A percentile compares a stretch with the other conserved stretches of the same genome.
phyloP scores from a whole-genome alignment of 64 coral and sea anemone genomes.

The Anthopleura sola region DNA sequence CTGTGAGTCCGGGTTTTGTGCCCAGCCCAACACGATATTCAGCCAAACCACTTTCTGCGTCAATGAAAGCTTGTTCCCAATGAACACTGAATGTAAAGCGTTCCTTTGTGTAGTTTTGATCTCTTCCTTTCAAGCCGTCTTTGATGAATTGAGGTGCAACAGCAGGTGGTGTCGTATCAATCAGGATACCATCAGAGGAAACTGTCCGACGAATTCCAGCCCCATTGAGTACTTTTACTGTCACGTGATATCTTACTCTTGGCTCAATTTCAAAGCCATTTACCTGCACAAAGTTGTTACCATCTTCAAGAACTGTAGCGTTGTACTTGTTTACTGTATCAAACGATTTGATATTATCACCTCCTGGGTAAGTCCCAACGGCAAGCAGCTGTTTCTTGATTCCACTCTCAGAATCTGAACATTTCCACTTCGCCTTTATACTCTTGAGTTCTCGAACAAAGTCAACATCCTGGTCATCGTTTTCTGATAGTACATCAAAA shows the following conservation, averaged over 20 bases:
- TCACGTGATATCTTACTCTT: slow-evolving; percentile 81
- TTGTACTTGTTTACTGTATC: slow-evolving; percentile 19
- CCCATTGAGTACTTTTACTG: slow-evolving; percentile 65
- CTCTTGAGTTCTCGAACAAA: slow-evolving; percentile 73
- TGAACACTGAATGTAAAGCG: slow-evolving; percentile 58
- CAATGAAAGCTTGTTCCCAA: slow-evolving; percentile 91
- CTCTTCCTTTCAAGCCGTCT: slow-evolving; percentile 71
- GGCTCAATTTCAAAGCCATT: slow-evolving; percentile 54
- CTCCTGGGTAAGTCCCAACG: slow-evolving; percentile 91
- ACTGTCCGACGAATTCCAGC: slow-evolving; percentile 69
- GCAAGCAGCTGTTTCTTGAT: slow-evolving; percentile 47
- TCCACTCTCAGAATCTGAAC: slow-evolving; percentile 76
- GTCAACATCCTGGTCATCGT: slow-evolving; percentile 62
- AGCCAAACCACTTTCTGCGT: slow-evolving; percentile 64
- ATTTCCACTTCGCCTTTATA: slow-evolving; percentile 63
- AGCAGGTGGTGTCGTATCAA: slow-evolving; percentile 65
- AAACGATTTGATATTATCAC: slow-evolving; percentile 73
- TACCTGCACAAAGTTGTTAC: slow-evolving; percentile 35
- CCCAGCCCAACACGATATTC: slow-evolving; percentile 75
- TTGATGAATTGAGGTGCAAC: slow-evolving; percentile 70
- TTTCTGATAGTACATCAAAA: slow-evolving; percentile 60
- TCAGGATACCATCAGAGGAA: slow-evolving; percentile 76
- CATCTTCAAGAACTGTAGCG: slow-evolving; percentile 28
- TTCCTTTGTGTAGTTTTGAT: slow-evolving; percentile 65
- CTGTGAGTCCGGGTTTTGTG: slow-evolving; percentile 37